These are phyloP conservation scores for Macrotrachela quadricornifera DNA, from an alignment of 1,140 invertebrate species.

Conservation along the genomic window DNA sequence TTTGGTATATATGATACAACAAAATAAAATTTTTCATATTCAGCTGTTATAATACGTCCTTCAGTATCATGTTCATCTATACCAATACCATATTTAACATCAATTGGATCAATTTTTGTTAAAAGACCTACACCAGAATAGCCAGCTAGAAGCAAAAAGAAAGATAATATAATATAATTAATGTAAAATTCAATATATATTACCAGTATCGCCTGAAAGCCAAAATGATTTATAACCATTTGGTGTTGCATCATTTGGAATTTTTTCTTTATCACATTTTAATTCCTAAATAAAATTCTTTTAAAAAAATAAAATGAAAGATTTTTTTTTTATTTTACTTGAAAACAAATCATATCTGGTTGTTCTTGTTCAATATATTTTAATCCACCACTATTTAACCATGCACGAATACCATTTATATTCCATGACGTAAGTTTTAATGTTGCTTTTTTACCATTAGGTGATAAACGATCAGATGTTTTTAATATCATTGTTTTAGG, in stretches of 20 bases:
- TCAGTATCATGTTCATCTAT: conserved; percentile 40
- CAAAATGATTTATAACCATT: conserved; percentile 3
- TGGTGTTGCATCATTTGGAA: conserved; percentile 48
- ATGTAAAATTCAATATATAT: background rate
- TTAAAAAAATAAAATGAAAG: no score
- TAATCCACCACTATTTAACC: conserved; percentile 49
- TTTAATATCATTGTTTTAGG: background rate
- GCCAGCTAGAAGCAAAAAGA: no score
- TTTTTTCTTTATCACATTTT: conserved; percentile 58
- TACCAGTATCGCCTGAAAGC: conserved; percentile 33
- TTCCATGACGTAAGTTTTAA: conserved; percentile 53
- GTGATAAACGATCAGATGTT: background rate
- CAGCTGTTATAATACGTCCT: conserved; percentile 76
- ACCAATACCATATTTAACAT: conserved; percentile 59
- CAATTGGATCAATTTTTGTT: conserved; percentile 56
- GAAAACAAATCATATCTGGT: conserved; percentile 74
- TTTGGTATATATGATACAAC: conserved; percentile 38
- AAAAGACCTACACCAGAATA: conserved; percentile 78
- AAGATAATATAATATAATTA: background rate
- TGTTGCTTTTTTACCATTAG: conserved; percentile 4
- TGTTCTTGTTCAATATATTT: conserved; percentile 54
- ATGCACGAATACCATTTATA: conserved; percentile 70
- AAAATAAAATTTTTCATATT: conserved; percentile 66
- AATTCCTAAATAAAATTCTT: conserved; percentile 28
- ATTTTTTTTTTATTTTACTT: no score